Evolutionary conservation across 2,888 invertebrate genomes (phyloP).

Genomic region (Blastobasis adustella): DNA sequence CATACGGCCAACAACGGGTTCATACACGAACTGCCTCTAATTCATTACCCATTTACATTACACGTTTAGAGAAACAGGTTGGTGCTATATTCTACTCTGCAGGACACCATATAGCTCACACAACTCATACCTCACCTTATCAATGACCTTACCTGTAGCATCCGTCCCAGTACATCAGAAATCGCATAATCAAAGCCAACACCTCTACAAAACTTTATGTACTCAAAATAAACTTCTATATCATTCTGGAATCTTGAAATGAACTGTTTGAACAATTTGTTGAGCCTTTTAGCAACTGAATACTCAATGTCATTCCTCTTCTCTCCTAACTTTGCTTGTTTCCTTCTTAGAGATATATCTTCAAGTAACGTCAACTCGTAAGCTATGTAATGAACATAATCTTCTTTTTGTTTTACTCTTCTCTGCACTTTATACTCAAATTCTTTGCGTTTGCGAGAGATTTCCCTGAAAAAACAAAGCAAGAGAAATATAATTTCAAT

Average conservation of each 20-base stretch:
- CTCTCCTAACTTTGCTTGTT: conserved; percentile 69
- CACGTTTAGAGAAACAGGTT: no score
- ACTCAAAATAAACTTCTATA: conserved; percentile 83
- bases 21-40: no score
- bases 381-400: conserved; percentile 80
- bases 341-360: conserved; percentile 77
- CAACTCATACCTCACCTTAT: no score
- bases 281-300: conserved; percentile 81
- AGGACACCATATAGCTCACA: no score
- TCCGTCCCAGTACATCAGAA: conserved; percentile 74
- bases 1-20: no score
- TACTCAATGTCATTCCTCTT: conserved; percentile 80
- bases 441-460: conserved; percentile 80
- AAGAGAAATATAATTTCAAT: background rate
- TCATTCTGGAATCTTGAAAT: conserved; percentile 82
- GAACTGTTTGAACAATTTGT: conserved; percentile 82
- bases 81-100: no score
- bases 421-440: conserved; percentile 84
- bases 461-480: conserved; percentile 64
- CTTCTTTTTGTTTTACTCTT: conserved; percentile 79
- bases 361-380: conserved; percentile 81
- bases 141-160: conserved; percentile 68
- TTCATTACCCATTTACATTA: no score
- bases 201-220: conserved; percentile 85
- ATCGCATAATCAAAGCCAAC: conserved; percentile 73